Evolutionary conservation across 2,888 invertebrate species (phyloP).

Genomic region (Capitulum mitella): DNA sequence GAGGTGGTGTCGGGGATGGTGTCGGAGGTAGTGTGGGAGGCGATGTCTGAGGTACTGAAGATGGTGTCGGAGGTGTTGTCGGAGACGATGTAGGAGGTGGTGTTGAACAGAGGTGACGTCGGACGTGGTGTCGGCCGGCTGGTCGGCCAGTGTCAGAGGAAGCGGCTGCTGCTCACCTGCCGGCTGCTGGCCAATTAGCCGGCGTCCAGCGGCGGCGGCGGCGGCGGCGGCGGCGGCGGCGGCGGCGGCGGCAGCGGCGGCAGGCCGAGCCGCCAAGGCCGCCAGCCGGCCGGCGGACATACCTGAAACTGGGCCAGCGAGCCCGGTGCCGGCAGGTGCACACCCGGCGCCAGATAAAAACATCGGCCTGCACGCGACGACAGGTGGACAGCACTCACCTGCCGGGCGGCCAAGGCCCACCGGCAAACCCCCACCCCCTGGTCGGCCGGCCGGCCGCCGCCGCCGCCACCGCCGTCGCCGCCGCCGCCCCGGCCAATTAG

Average conservation of each 20-base stretch:
- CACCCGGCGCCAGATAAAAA: not conserved
- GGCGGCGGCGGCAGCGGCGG: no score
- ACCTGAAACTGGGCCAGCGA: not conserved
- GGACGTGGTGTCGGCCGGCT: no score
- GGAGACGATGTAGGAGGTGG: no score
- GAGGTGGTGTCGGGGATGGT: no score
- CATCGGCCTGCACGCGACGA: slow-evolving; percentile 12
- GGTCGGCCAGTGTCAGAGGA: no score
- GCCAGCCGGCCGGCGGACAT: not conserved
- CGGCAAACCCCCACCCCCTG: not conserved
- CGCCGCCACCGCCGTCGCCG: not conserved
- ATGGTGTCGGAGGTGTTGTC: no score
- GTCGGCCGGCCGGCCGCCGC: not conserved
- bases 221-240: not conserved
- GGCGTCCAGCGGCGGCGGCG: not conserved
- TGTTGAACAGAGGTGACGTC: no score
- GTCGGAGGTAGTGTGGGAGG: no score
- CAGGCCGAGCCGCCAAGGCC: no score
- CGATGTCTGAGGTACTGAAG: no score
- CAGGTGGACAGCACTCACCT: slow-evolving; percentile 6
- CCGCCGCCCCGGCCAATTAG: not conserved
- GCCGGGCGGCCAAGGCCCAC: not conserved
- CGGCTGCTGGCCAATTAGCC: not conserved
- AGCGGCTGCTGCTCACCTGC: no score
- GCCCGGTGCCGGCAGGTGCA: not conserved